Conservation (phyloP, 2,888 invertebrate species). For the Calameuta pallipes region DNA sequence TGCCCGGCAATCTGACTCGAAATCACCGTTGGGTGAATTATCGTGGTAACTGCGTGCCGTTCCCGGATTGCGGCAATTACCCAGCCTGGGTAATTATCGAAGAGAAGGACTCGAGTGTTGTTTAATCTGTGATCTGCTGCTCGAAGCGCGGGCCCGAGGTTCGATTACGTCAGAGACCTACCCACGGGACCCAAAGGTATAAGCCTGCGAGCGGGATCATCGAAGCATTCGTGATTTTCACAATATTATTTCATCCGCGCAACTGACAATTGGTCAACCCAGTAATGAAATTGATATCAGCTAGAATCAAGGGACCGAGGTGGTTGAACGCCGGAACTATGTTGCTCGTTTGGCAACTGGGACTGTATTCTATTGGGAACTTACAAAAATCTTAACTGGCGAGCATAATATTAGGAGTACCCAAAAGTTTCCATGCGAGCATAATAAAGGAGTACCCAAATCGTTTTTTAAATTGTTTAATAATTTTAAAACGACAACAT, state of each 20-base stretch:
- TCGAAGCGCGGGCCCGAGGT: slow-evolving; percentile 37
- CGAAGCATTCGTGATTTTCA: slow-evolving; percentile 49
- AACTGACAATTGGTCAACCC: not conserved
- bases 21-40: slow-evolving; percentile 64
- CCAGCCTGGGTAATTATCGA: slow-evolving; percentile 62
- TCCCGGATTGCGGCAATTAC: slow-evolving; percentile 65
- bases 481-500: too few relatives aligned
- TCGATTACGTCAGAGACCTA: slow-evolving; percentile 54
- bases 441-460: not conserved
- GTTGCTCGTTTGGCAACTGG: slow-evolving; percentile 17
- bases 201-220: slow-evolving; percentile 12
- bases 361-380: slow-evolving; percentile 19
- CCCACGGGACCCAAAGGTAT: slow-evolving; percentile 20
- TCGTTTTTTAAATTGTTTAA: too few relatives aligned
- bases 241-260: slow-evolving; percentile 43
- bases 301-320: not conserved
- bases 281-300: too few relatives aligned
- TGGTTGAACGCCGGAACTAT: not conserved
- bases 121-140: slow-evolving; percentile 63
- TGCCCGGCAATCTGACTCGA: slow-evolving; percentile 62
- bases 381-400: slow-evolving; percentile 16
- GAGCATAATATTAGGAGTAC: not conserved
- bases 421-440: not conserved
- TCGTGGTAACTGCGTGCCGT: slow-evolving; percentile 59
- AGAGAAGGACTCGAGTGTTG: slow-evolving; percentile 61